phyloP scores from a whole-genome alignment of 92 coral and sea anemone genomes.

The Porites lobata region DNA sequence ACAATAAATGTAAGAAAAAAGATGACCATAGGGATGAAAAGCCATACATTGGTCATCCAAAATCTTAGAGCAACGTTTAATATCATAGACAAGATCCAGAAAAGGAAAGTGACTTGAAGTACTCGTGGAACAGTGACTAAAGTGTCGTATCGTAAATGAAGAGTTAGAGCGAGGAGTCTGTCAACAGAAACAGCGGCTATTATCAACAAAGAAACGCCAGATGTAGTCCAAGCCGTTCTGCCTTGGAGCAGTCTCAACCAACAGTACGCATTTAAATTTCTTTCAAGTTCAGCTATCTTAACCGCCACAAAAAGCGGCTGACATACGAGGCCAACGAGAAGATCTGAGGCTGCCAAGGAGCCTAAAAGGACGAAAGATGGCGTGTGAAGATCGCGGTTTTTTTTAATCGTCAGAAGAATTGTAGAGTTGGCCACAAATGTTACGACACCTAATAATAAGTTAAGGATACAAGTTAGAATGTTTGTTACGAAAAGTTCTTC shows the following conservation, averaged over 20 bases:
- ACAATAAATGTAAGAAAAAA: not conserved
- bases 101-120: not conserved
- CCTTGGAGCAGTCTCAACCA: not conserved
- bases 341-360: constrained; percentile 36
- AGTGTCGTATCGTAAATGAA: constrained; percentile 40
- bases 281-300: constrained; percentile 27
- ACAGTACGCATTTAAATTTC: not conserved
- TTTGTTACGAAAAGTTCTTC: not conserved
- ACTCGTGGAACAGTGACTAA: constrained; percentile 38
- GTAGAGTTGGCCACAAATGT: constrained; percentile 16
- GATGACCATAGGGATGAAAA: not conserved
- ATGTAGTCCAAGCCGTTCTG: constrained; percentile 25
- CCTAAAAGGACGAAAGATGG: constrained; percentile 45
- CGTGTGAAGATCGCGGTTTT: not conserved
- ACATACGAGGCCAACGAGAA: constrained; percentile 41
- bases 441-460: constrained; percentile 14
- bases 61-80: constrained; percentile 7
- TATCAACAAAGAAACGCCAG: constrained; percentile 39
- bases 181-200: constrained; percentile 30
- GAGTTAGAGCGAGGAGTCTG: constrained; percentile 42
- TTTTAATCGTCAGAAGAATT: constrained; percentile 4
- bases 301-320: constrained; percentile 39
- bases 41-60: constrained; percentile 8
- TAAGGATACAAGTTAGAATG: constrained; percentile 3
- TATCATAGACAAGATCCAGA: constrained; percentile 26